Base-by-base conservation (phyloP, 2,797 vertebrate genomes). In the Eidolon dupreanum region DNA sequence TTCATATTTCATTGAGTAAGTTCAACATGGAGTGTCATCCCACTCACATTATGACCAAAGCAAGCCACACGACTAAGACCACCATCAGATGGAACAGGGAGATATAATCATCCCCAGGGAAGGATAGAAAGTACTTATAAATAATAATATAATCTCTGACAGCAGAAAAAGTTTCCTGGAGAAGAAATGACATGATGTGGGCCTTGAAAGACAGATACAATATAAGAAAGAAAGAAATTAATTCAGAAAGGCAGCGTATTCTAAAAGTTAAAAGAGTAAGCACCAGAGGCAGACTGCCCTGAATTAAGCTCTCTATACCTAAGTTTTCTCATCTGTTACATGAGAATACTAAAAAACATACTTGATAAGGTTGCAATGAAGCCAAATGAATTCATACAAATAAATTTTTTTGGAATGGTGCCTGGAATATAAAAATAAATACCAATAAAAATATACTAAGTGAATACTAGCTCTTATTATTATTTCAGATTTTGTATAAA, bases 401-500 rank as follows among this genome's bases (percentile, higher is more conserved):
- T 26, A 74, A 61, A 1, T 43, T 13, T 31, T 59, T 36, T 63
- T 36, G 31, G 53, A 83, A 66, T 33, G 17, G 41, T 88, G 9
- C 65, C 70, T 86, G 46, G 8, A 88, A 61, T 38, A 61, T 33
- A 51, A 9, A 75, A 89, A 88, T 71, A 81, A n/a, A 82, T 71
- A 70, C 8, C 53, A 51, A 49, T 75, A 71, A 94, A 93, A 82
- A 57, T 22, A 61, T n/a, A n/a, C 19, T 86, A 88, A 41, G 59
- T 66, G 90, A 96, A 88, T 63, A 5, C 12, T 15, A 46, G 38
- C 10, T 82, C 20, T 92, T 46, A 5, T 31, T 73, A 59, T 94
- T 74, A 85, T 85, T 78, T 95, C 73, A 31, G 20, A 78, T 91
- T 92, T 87, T 94, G 15, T 84, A 13, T 43, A 88, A 66, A 6